phyloP scores from a whole-genome alignment of 2,888 invertebrate species.

The Amphipoea lucens region DNA sequence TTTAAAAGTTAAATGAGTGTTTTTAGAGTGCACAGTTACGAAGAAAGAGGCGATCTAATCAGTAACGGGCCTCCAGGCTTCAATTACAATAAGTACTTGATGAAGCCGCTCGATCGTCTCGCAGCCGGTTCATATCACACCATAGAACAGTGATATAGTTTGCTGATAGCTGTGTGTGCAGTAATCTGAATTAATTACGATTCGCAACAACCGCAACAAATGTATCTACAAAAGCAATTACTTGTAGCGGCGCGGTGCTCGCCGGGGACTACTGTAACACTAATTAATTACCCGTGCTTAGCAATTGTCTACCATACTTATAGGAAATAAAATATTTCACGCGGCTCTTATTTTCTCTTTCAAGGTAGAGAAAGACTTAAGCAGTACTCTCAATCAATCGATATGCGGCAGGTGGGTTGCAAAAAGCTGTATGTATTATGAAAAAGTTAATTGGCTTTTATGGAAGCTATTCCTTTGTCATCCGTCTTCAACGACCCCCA shows the following conservation, averaged over 20 bases:
- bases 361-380: not conserved
- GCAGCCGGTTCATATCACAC: not conserved
- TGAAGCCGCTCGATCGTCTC: not conserved
- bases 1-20: conserved; percentile 12
- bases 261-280: not conserved
- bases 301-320: not conserved
- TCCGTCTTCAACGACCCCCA: conserved; percentile 17
- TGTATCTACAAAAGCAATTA: conserved; percentile 25
- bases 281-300: conserved; percentile 10
- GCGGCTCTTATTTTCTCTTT: not conserved
- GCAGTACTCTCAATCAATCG: conserved; percentile 12
- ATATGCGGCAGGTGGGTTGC: conserved; percentile 30
- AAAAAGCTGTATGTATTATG: conserved; percentile 27
- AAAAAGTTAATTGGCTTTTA: conserved; percentile 47
- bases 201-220: conserved; percentile 13
- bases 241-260: not conserved
- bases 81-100: not conserved
- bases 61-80: not conserved
- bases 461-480: conserved; percentile 29
- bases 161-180: not conserved
- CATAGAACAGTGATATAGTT: not conserved
- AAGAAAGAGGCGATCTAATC: not conserved
- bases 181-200: conserved; percentile 1
- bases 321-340: not conserved
- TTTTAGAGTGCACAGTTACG: not conserved